Evolutionary conservation across 53 echinoderm and acorn worm genomes (phyloP).

Genomic region (Mesocentrotus franciscanus): DNA sequence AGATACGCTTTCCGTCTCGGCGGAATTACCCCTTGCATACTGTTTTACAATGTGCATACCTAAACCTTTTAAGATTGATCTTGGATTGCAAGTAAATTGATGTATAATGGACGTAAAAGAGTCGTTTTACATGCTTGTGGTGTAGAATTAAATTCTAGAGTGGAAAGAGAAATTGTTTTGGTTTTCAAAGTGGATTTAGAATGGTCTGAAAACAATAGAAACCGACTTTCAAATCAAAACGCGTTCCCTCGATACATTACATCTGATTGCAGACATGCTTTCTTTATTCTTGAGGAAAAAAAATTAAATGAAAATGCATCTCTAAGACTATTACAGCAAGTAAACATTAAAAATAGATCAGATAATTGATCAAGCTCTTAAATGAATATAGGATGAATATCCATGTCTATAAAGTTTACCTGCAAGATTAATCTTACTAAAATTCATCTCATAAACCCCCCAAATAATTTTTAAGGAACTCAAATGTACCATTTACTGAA

Average conservation of each 20-base stretch:
- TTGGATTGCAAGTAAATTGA: slow-evolving; percentile 19
- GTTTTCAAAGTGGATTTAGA: background rate
- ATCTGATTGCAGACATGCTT: no score
- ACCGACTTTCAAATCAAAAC: background rate
- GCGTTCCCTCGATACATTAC: no score
- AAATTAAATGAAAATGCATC: no score
- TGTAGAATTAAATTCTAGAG: background rate
- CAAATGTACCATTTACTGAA: no score
- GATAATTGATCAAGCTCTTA: background rate
- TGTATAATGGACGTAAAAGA: background rate
- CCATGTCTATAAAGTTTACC: background rate
- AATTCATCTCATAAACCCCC: background rate
- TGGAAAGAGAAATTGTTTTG: background rate
- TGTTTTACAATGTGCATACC: slow-evolving; percentile 8
- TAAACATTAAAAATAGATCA: background rate
- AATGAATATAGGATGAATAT: background rate
- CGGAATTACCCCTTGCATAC: slow-evolving; percentile 1
- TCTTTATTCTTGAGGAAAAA: no score
- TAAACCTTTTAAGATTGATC: slow-evolving; percentile 46
- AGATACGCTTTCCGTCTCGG: background rate
- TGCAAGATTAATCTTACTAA: background rate
- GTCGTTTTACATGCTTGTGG: background rate
- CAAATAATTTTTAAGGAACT: no score
- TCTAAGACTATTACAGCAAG: background rate
- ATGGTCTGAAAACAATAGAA: background rate